These are phyloP conservation scores for Marasmarcha lunaedactyla DNA, from an alignment of 2,888 invertebrate genomes.

Conservation along the genomic window DNA sequence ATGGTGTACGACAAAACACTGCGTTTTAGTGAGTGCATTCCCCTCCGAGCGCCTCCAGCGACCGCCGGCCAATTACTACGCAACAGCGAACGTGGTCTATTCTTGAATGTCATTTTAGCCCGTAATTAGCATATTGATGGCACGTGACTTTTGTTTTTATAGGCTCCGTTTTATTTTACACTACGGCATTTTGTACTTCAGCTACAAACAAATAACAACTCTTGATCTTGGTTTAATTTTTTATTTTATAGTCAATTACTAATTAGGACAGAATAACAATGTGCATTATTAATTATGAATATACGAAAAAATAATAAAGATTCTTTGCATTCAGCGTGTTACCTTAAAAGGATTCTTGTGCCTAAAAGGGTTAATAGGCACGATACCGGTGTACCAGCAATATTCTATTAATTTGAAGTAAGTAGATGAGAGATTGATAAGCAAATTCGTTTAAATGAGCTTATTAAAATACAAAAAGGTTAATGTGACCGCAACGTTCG, in stretches of 20 bases:
- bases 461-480: conserved; percentile 24
- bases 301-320: too few species aligned
- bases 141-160: not conserved
- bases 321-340: too few species aligned
- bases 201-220: too few species aligned
- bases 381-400: too few species aligned
- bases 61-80: conserved; percentile 7
- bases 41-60: conserved; percentile 8
- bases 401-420: not conserved
- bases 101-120: not conserved
- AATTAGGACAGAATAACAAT: too few species aligned
- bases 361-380: too few species aligned
- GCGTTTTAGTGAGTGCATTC: conserved; percentile 24
- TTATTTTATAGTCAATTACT: too few species aligned
- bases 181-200: too few species aligned
- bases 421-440: conserved; percentile 13
- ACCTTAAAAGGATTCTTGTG: too few species aligned
- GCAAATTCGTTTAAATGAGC: conserved; percentile 17
- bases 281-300: too few species aligned
- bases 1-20: conserved; percentile 26
- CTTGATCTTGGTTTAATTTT: too few species aligned
- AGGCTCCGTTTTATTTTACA: too few species aligned
- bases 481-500: conserved; percentile 32
- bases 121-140: not conserved
- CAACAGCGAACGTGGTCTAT: not conserved